Evolutionary conservation across 2,113 vertebrate genomes (phyloP).

Genomic region (Ptychochromis oligacanthus): DNA sequence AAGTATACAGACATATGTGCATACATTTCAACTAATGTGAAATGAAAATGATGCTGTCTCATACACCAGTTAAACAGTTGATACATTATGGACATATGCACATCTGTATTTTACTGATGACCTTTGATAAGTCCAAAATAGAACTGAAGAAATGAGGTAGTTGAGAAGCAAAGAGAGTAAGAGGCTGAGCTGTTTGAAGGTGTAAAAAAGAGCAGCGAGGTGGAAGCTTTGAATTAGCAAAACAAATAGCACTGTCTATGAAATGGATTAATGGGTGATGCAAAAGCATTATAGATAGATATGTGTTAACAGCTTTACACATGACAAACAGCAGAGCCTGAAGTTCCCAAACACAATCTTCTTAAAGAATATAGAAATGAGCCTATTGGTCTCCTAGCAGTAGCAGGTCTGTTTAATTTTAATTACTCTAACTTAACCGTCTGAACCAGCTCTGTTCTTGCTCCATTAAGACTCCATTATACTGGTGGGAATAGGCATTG

Average conservation of each 20-base stretch:
- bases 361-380: constrained; percentile 38
- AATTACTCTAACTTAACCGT: constrained; percentile 46
- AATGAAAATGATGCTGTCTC: background rate
- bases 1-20: background rate
- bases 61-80: background rate
- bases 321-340: constrained; percentile 15
- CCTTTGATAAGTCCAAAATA: background rate
- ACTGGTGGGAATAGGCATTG: background rate
- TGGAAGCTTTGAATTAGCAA: constrained; percentile 19
- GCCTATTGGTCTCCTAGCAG: constrained; percentile 11
- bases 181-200: background rate
- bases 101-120: background rate
- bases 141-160: background rate
- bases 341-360: constrained; percentile 35
- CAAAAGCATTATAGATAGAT: background rate
- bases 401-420: constrained; percentile 52
- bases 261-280: constrained; percentile 43
- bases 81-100: background rate
- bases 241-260: background rate
- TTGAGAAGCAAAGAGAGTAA: background rate
- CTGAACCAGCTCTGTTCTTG: constrained; percentile 31
- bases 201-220: background rate
- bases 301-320: constrained; percentile 13
- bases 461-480: constrained; percentile 44
- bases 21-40: background rate